Base-by-base conservation (phyloP, 2,888 invertebrate genomes). In the Cremastinae sp. region DNA sequence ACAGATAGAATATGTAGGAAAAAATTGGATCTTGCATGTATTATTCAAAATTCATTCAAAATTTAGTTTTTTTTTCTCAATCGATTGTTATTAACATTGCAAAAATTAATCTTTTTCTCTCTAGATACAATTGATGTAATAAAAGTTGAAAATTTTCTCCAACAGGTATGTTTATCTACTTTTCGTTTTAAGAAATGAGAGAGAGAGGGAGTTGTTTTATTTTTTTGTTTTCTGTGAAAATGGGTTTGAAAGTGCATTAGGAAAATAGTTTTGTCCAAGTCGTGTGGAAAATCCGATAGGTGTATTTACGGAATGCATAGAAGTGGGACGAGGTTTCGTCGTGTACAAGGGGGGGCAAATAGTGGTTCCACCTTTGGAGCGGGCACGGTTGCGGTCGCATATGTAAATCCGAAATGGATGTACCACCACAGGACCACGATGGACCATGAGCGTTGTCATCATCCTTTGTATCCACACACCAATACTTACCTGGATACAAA, bases 361-460 rank as follows among this genome's bases (percentile, higher is more conserved):
- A 80, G 69, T 56, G 79, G 70, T 71, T 71, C 58, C 59, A 53
- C 61, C 64, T 76, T 75, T 75, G 75, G 80, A 76, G 74, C 74
- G 81, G 75, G 75, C 79, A 72, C 5, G 28, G 28, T 79, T 81
- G 82, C 62, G 80, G 82, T 78, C 69, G 68, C 78, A 73, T 82
- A 84, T 83, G 84, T 80, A 84, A 84, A 84, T 84, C 75, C 75
- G 66, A 62, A 75, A 75, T 66, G 66, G 70, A 58, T 71, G 66
- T 56, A 56, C 75, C 65, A 47, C 61, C 54, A 38, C 22, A 16
- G 49, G 10, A 45, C 51, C 66, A 73, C 59, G 51, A 61, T 45
- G 54, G 65, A 49, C 64, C 22, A 71, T 75, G 59, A 66, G 61
- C 66, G 65, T 65, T 51, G 75, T 66, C 54, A 66, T 61, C 66